Evolutionary conservation across 2,888 invertebrate genomes (phyloP).

Genomic region (Drosophila paramelanica): DNA sequence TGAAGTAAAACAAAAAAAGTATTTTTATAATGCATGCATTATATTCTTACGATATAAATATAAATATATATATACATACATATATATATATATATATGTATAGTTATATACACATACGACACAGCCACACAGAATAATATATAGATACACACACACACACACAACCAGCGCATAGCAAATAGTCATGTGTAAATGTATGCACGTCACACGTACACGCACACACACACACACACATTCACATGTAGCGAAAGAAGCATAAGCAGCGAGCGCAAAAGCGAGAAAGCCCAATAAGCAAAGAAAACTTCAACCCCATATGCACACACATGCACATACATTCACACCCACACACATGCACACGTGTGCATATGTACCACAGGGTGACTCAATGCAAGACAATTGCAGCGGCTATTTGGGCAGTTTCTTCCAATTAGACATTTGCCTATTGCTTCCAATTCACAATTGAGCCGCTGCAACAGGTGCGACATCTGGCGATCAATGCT

Average conservation of each 20-base stretch:
- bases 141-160: constrained; percentile 35
- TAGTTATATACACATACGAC: constrained; percentile 53
- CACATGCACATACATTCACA: constrained; percentile 7
- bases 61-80: constrained; percentile 33
- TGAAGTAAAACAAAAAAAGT: constrained; percentile 65
- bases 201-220: constrained; percentile 40
- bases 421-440: not conserved
- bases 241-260: constrained; percentile 8
- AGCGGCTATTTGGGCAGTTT: not conserved
- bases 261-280: constrained; percentile 8
- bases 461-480: constrained; percentile 36
- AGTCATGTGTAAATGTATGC: constrained; percentile 75
- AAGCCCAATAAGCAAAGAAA: constrained; percentile 20
- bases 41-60: constrained; percentile 81
- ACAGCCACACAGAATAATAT: constrained; percentile 48
- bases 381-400: constrained; percentile 25
- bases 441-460: not conserved
- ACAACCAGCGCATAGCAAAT: constrained; percentile 33
- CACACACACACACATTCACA: constrained; percentile 8
- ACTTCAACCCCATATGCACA: constrained; percentile 47
- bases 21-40: constrained; percentile 85
- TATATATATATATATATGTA: constrained; percentile 19
- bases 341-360: constrained; percentile 1
- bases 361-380: constrained; percentile 31
- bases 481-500: constrained; percentile 35